These are phyloP conservation scores for Encarsia formosa DNA, from an alignment of 2,888 invertebrate genomes.

Conservation along the genomic window DNA sequence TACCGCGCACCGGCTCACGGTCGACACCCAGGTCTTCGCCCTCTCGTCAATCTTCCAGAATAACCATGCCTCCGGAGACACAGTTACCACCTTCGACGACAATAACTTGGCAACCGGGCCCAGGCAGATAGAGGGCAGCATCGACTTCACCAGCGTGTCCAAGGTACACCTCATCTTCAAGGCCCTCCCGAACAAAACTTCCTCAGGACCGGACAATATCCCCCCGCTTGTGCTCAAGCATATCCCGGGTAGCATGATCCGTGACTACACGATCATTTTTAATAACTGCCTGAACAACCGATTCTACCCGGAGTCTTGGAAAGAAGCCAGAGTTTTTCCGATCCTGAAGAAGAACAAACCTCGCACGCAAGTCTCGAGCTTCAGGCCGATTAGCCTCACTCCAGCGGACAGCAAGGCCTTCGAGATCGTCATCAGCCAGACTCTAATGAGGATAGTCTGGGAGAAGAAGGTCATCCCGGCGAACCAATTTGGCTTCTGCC, in stretches of 20 bases:
- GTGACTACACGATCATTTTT: constrained; percentile 16
- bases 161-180: too few species aligned
- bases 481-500: too few species aligned
- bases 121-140: too few species aligned
- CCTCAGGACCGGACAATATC: background rate
- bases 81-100: too few species aligned
- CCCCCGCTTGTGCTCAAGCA: constrained; percentile 12
- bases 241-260: background rate
- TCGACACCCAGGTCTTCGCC: too few species aligned
- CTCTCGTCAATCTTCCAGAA: too few species aligned
- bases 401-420: constrained; percentile 31
- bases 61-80: too few species aligned
- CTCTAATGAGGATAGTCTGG: too few species aligned
- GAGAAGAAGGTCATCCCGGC: too few species aligned
- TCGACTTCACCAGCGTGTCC: too few species aligned
- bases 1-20: too few species aligned
- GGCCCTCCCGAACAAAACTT: background rate
- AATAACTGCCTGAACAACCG: constrained; percentile 31
- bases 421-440: constrained; percentile 12
- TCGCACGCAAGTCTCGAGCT: constrained; percentile 18
- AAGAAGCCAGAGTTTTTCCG: constrained; percentile 30
- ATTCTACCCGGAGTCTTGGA: constrained; percentile 33
- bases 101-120: too few species aligned
- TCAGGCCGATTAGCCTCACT: constrained; percentile 31
- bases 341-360: constrained; percentile 24